A percentile compares a stretch with the other conserved stretches of the same genome.
These are phyloP conservation scores for Himalopsyche tibetana DNA, from an alignment of 2,888 invertebrate genomes.

Conservation along the genomic window DNA sequence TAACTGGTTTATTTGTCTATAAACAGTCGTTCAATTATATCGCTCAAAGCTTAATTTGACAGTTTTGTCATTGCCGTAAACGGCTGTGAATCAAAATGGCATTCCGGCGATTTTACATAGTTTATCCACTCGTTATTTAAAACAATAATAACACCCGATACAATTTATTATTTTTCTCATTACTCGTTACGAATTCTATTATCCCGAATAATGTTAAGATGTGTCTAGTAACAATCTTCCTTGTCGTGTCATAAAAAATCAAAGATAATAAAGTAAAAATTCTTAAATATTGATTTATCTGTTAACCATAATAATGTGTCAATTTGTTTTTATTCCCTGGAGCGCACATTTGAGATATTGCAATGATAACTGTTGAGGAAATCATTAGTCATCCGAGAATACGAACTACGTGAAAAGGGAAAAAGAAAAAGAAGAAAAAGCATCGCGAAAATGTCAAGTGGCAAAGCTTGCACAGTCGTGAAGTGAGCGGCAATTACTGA, in stretches of 20 bases:
- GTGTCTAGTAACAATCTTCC: too few relatives aligned
- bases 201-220: too few relatives aligned
- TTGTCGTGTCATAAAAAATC: too few relatives aligned
- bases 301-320: too few relatives aligned
- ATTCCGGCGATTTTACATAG: too few relatives aligned
- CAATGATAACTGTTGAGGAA: background rate
- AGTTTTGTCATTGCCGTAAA: conserved; percentile 2
- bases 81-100: background rate
- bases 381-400: conserved; percentile 16
- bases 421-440: conserved; percentile 17
- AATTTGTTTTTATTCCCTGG: background rate
- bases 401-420: conserved; percentile 9
- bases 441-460: conserved; percentile 29
- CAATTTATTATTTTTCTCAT: too few relatives aligned
- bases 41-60: background rate
- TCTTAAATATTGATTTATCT: too few relatives aligned
- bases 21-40: background rate
- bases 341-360: background rate
- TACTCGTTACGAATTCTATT: too few relatives aligned
- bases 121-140: too few relatives aligned
- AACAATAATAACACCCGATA: too few relatives aligned
- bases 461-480: conserved; percentile 7
- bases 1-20: background rate
- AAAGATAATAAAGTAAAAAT: too few relatives aligned
- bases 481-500: conserved; percentile 35